phyloP scores from a whole-genome alignment of 2,113 vertebrate species.

The Pelecanus crispus region DNA sequence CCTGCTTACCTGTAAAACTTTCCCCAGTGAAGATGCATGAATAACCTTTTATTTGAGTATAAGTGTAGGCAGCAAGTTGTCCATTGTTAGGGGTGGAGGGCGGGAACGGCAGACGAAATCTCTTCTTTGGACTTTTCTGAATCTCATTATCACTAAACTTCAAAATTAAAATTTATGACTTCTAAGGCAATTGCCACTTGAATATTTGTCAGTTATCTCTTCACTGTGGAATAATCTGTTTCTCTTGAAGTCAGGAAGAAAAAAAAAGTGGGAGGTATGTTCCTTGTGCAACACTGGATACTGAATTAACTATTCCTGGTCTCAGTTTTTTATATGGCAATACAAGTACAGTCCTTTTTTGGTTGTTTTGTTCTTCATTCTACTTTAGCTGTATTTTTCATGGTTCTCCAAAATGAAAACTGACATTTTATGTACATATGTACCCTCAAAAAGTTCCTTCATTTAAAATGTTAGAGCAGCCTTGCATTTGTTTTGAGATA shows the following conservation, averaged over 20 bases:
- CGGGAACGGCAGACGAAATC: background rate
- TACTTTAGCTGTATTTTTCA: background rate
- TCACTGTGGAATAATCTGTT: background rate
- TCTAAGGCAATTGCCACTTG: background rate
- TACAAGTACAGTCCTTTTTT: background rate
- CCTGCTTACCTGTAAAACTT: background rate
- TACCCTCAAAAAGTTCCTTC: background rate
- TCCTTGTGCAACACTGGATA: background rate
- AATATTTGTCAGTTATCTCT: background rate
- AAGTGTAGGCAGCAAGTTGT: background rate
- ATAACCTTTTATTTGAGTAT: background rate
- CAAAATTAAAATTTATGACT: background rate
- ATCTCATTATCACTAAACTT: background rate
- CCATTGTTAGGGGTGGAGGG: too few species aligned
- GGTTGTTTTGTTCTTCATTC: background rate
- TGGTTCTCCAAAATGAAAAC: background rate
- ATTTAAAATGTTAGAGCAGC: rapidly evolving
- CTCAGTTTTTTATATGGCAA: background rate
- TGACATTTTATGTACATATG: background rate
- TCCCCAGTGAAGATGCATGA: background rate
- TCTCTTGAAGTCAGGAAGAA: background rate
- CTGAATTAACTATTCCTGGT: background rate
- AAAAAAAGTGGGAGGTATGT: background rate
- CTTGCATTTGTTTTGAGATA: background rate
- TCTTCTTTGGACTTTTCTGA: background rate